Base-by-base conservation (phyloP, 2,113 vertebrate species). In the Heterocephalus glaber region DNA sequence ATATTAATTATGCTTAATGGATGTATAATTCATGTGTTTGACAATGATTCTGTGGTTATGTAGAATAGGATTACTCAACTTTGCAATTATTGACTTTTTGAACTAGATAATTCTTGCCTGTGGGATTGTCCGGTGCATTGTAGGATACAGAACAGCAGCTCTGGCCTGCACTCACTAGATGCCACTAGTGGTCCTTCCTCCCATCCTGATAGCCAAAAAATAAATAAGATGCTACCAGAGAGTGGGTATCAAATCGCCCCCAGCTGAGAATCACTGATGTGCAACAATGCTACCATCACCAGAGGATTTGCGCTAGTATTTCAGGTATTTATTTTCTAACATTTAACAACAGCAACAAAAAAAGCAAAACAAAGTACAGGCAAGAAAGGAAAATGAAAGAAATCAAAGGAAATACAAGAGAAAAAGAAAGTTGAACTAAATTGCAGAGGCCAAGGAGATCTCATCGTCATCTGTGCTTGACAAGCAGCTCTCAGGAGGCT, bases 51-150 rank as follows among this genome's bases (percentile, higher is more conserved):
- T 54, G 20, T n/a, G 77, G 7, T 44, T 41, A 24, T 68, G 28
- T n/a, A 61, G 72, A 66, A 5, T 14, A 38, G 60, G 28, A 56
- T 5, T 14, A 68, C 20, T 70, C 2, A 5, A 0, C 4, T 1
- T 44, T 28, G 35, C 7, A 17, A 2, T 56, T 30, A 12, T 5
- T 56, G 54, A 1, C 28, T 1, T 26, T 70, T 20, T 35, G 44
- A 47, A 8, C 33, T 11, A 33, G 12, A 30, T 66, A 0, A 10
- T 13, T 60, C 35, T 65, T 3, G 26, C 63, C 38, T 7, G 19
- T n/a, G 56, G 13, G 5, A 16, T 11, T 1, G 1, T 4, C 13
- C 8, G 44, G 0, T 10, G 22, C 22, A 2, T 9, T 8, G 35
- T 24, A n/a, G 44, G 35, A 10, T 7, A 13, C 10, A 54, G 28